phyloP scores from a whole-genome alignment of 1,140 invertebrate genomes.

The Diorhabda elongata region DNA sequence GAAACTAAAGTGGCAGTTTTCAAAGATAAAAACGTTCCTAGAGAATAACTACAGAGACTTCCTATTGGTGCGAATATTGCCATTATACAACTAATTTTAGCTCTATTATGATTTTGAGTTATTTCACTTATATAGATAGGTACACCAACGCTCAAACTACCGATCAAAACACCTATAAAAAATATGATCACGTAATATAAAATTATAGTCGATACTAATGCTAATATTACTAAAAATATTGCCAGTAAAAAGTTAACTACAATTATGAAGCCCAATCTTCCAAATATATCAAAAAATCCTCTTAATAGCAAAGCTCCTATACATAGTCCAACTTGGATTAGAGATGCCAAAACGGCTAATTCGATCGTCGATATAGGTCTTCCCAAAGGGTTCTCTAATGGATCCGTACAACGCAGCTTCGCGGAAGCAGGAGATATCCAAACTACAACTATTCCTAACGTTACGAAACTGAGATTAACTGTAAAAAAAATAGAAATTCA shows the following conservation, averaged over 20 bases:
- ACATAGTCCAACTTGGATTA: background rate
- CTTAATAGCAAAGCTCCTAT: background rate
- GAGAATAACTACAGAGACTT: conserved; percentile 48
- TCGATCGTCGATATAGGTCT: background rate
- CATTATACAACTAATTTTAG: conserved; percentile 33
- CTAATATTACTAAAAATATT: background rate
- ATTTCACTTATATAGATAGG: conserved; percentile 54
- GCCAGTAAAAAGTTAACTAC: background rate
- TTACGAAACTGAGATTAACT: background rate
- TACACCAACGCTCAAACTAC: conserved; percentile 49
- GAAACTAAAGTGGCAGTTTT: conserved; percentile 50
- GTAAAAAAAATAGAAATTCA: background rate
- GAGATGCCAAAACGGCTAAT: background rate
- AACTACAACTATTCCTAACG: background rate
- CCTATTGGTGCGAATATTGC: conserved; percentile 34
- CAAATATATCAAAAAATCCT: background rate
- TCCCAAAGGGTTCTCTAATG: background rate
- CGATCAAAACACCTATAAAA: conserved; percentile 47
- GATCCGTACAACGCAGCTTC: background rate
- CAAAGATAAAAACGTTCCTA: conserved; percentile 59
- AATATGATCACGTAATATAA: conserved; percentile 44
- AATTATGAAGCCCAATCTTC: background rate
- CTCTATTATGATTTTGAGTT: conserved; percentile 41
- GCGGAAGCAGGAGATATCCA: background rate
- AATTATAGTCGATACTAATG: background rate